These are phyloP conservation scores for Hypocryptadius cinnamomeus DNA, from an alignment of 2,113 vertebrate genomes.

Conservation along the genomic window DNA sequence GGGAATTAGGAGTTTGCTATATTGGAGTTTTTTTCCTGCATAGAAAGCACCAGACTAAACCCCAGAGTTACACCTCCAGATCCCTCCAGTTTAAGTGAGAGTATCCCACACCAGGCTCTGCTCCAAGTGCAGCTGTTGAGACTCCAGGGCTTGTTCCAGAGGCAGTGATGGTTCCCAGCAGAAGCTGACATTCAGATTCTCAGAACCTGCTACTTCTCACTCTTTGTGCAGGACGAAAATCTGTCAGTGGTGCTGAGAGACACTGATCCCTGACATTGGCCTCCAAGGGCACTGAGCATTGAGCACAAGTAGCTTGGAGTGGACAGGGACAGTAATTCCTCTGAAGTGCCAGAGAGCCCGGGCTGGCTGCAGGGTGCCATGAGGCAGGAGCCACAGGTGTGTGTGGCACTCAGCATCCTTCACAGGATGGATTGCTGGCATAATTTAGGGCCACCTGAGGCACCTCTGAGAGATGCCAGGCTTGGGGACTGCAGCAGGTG, in stretches of 20 bases:
- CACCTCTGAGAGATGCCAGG: not conserved
- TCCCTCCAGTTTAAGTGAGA: not conserved
- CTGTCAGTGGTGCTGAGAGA: not conserved
- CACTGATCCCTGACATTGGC: not conserved
- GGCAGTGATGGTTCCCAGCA: not conserved
- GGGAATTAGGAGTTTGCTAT: not conserved
- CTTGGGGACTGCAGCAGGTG: not conserved
- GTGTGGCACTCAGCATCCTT: not conserved
- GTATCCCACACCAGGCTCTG: not conserved
- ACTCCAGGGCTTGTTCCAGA: accelerated
- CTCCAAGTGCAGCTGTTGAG: not conserved
- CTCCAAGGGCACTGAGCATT: not conserved
- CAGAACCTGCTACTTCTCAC: not conserved
- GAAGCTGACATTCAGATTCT: not conserved
- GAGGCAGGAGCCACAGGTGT: not conserved
- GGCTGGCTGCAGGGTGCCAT: not conserved
- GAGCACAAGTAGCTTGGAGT: not conserved
- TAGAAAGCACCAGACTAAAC: not conserved
- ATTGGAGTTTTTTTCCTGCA: not conserved
- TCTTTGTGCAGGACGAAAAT: not conserved
- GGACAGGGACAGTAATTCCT: not conserved
- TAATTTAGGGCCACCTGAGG: not conserved
- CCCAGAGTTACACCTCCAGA: not conserved
- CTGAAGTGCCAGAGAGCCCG: accelerated
- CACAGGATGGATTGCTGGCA: not conserved